phyloP scores from a whole-genome alignment of 37 sponge, comb jelly and placozoan genomes.

The Mnemiopsis leidyi region DNA sequence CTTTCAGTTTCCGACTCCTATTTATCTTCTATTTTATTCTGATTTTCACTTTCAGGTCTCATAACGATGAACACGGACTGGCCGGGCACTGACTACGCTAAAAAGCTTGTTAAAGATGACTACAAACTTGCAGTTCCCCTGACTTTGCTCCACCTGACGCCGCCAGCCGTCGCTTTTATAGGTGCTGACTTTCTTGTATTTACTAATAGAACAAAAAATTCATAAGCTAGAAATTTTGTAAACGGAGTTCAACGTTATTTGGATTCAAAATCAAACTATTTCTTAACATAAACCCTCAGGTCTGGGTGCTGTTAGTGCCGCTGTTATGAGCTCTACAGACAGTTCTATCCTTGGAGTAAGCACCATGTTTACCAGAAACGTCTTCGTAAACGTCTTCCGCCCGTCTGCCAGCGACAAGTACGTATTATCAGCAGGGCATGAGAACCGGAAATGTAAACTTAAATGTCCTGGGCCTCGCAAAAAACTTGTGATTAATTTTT shows the following conservation, averaged over 20 bases:
- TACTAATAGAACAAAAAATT: too few species aligned
- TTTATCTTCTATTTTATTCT: too few species aligned
- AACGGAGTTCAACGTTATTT: too few species aligned
- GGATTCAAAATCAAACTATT: not conserved
- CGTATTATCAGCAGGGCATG: too few species aligned
- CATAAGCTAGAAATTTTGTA: too few species aligned
- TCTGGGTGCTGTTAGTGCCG: constrained; percentile 27
- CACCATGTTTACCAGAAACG: constrained; percentile 46
- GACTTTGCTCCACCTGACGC: constrained; percentile 34
- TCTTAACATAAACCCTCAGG: not conserved
- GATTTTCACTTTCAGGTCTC: not conserved
- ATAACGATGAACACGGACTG: constrained; percentile 56
- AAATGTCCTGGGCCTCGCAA: too few species aligned
- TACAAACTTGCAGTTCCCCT: constrained; percentile 52
- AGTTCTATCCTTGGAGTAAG: constrained; percentile 43
- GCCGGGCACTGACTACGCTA: not conserved
- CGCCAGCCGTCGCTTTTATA: constrained; percentile 57
- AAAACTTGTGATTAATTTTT: too few species aligned
- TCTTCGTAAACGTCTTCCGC: constrained; percentile 4
- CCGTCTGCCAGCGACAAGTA: not conserved
- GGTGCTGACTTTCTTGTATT: too few species aligned
- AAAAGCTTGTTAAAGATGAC: not conserved
- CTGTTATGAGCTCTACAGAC: constrained; percentile 47
- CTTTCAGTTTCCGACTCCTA: too few species aligned
- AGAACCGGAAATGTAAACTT: too few species aligned